These are phyloP conservation scores for Popillia japonica DNA, from an alignment of 1,140 invertebrate genomes.

Conservation along the genomic window DNA sequence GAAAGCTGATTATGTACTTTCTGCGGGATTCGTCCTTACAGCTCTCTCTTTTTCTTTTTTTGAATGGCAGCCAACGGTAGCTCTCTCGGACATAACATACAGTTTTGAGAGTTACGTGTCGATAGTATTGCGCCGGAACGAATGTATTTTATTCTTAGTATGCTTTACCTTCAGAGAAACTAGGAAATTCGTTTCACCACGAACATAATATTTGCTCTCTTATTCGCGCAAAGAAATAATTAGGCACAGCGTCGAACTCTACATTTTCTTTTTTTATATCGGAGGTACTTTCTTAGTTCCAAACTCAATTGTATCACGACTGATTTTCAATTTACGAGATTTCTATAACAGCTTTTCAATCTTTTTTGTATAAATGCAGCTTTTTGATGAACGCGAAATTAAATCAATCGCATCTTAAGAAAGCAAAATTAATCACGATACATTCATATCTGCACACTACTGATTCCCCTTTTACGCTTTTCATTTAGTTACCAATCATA, in stretches of 20 bases:
- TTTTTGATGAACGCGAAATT: too few species aligned
- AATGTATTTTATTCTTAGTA: constrained; percentile 1
- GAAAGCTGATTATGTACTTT: constrained; percentile 14
- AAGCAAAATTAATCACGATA: too few species aligned
- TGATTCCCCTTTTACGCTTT: too few species aligned
- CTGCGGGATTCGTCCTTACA: constrained; percentile 4
- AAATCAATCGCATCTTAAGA: too few species aligned
- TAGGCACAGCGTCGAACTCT: neutral
- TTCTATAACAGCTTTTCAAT: too few species aligned
- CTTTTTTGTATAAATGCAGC: too few species aligned
- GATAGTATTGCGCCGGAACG: neutral
- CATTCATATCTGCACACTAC: too few species aligned
- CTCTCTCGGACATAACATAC: neutral
- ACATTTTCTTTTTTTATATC: too few species aligned
- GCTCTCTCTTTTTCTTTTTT: constrained; percentile 9
- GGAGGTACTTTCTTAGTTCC: too few species aligned
- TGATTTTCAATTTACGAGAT: too few species aligned
- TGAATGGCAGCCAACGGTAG: neutral
- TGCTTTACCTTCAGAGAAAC: neutral
- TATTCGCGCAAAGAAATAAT: neutral
- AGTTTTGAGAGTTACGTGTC: neutral
- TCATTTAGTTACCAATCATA: too few species aligned
- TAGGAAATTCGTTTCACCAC: neutral
- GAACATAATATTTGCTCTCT: neutral
- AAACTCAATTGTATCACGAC: too few species aligned